Evolutionary conservation across 2,888 invertebrate species (phyloP), one percentile per base, ranked within the genome.

Genomic region (Parnassius smintheus): DNA sequence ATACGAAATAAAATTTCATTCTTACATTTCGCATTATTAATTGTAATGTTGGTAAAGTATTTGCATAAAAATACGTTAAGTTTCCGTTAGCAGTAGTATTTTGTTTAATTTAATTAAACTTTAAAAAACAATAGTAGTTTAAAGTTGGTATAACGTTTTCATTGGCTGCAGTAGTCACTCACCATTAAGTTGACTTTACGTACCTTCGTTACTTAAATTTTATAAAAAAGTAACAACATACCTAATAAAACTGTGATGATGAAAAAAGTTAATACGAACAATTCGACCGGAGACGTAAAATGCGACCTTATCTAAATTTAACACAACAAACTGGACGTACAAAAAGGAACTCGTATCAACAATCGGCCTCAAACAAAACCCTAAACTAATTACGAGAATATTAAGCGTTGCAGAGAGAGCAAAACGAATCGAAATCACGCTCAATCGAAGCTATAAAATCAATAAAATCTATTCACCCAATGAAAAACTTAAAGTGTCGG

Each of bases 371-470:
- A 75, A 78, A 82, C 80, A 81, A 88, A 85, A 82, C 82, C 75
- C 74, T 75, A 77, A 78, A 83, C 86, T 88, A 89, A 88, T 88
- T 87, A 88, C 78, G 73, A 75, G 77, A 76, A 72, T 78, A 81
- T 75, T 72, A 73, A 82, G 78, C 82, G 81, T 78, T 80, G 75
- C 81, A 80, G 84, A 81, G 82, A 85, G 85, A 84, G 86, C 86
- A 83, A 77, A 75, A 75, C 86, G 80, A 86, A 88, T 84, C 77
- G 76, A 75, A 74, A 79, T 78, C 77, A 77, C 72, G 73, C 72
- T 72, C 75, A 75, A 75, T 81, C 78, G 78, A 78, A 76, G 73
- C 67, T 87, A 87, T 82, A 90, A 86, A 91, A 91, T 91, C 91
- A 91, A 91, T 91, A 91, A 91, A 91, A 89, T 88, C 87, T 70